Evolutionary conservation across 2,797 vertebrate species (phyloP).

Genomic region (Pelodytes ibericus): DNA sequence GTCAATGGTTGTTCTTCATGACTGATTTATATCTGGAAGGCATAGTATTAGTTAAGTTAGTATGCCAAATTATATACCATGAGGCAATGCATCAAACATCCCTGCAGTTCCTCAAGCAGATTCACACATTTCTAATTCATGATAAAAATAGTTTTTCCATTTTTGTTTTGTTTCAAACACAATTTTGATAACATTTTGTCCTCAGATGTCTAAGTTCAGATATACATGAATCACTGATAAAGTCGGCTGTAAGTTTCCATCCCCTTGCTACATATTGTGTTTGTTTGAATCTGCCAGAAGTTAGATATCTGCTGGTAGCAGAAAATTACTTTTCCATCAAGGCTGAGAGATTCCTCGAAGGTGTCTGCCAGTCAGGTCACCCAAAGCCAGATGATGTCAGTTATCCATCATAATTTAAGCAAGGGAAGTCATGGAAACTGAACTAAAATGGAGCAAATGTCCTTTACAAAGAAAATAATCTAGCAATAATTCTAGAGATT

Average conservation of each 20-base stretch:
- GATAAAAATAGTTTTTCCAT: too few species aligned
- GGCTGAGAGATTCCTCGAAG: background rate
- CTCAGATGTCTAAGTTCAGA: background rate
- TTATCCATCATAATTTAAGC: constrained; percentile 4
- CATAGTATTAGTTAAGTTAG: too few species aligned
- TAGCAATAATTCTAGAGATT: background rate
- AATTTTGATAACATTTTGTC: background rate
- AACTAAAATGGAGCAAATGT: constrained; percentile 1
- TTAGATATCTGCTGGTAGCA: background rate
- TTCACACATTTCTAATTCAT: too few species aligned
- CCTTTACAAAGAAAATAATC: background rate
- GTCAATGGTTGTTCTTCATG: too few species aligned
- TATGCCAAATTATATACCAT: too few species aligned
- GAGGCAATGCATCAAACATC: too few species aligned
- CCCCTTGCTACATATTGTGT: background rate
- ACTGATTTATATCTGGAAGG: too few species aligned
- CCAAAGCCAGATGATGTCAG: background rate
- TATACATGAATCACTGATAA: background rate
- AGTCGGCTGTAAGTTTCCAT: background rate
- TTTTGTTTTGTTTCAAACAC: too few species aligned
- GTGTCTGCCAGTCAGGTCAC: background rate
- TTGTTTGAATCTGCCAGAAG: background rate
- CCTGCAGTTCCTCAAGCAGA: too few species aligned
- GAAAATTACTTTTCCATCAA: constrained; percentile 5
- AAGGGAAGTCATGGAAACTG: background rate